Evolutionary conservation across 2,797 vertebrate genomes (phyloP).

Genomic region (Pempheris klunzingeri): DNA sequence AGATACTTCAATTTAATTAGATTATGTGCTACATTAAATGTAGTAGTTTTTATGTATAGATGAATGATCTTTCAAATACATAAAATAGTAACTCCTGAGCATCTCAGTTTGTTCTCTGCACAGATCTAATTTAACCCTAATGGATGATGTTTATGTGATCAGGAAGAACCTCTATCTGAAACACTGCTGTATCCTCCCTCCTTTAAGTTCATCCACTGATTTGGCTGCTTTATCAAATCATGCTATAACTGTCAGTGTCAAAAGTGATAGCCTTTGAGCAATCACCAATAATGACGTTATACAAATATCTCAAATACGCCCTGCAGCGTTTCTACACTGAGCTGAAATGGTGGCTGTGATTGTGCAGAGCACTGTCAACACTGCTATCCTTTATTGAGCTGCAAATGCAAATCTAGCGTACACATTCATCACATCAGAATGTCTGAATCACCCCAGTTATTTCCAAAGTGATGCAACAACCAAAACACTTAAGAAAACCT

Average conservation of each 20-base stretch:
- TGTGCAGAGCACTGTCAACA: neutral
- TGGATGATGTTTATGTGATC: neutral
- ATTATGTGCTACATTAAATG: neutral
- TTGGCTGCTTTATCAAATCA: neutral
- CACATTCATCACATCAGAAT: neutral
- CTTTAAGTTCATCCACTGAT: neutral
- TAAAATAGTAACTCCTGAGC: neutral
- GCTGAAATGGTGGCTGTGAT: neutral
- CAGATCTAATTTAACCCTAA: neutral
- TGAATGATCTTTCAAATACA: neutral
- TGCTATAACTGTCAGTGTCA: neutral
- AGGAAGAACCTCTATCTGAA: neutral
- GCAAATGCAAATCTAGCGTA: neutral
- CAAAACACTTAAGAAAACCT: neutral
- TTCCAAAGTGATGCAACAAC: conserved; percentile 6
- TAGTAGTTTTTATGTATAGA: neutral
- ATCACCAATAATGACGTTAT: neutral
- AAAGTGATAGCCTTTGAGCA: neutral
- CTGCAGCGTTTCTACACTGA: neutral
- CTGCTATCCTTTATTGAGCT: neutral
- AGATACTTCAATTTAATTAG: no score
- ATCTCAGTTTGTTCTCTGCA: neutral
- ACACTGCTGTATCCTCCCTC: no score
- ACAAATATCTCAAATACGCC: neutral
- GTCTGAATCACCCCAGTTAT: neutral